A percentile compares a stretch with the other conserved stretches of the same genome.
Evolutionary conservation across 1,140 invertebrate genomes (phyloP).

Genomic region (Papilio glaucus): DNA sequence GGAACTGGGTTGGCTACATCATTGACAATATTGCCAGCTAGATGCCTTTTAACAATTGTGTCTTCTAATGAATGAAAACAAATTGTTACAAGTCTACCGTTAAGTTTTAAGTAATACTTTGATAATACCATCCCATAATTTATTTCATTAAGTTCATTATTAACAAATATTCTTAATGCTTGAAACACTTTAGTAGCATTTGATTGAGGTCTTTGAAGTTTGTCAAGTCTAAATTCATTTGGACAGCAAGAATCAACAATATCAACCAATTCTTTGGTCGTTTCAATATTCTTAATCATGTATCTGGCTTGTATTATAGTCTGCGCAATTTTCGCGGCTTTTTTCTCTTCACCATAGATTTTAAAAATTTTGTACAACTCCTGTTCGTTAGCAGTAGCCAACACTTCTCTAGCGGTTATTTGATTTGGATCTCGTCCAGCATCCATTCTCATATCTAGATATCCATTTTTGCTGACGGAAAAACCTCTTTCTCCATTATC

Average conservation of each 20-base stretch:
- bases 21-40: constrained; percentile 90
- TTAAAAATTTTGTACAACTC: constrained; percentile 93
- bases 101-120: constrained; percentile 89
- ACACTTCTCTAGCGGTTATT: constrained; percentile 93
- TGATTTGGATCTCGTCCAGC: constrained; percentile 86
- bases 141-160: constrained; percentile 98
- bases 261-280: constrained; percentile 92
- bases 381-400: constrained; percentile 90
- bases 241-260: constrained; percentile 88
- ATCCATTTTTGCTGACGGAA: constrained; percentile 91
- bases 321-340: constrained; percentile 93
- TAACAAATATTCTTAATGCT: constrained; percentile 97
- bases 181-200: constrained; percentile 97
- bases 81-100: constrained; percentile 91
- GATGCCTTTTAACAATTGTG: constrained; percentile 96
- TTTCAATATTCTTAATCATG: constrained; percentile 90
- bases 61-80: constrained; percentile 98
- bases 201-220: constrained; percentile 90
- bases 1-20: constrained; percentile 87
- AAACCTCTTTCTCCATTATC: constrained; percentile 93
- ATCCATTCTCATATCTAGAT: constrained; percentile 98
- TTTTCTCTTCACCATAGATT: constrained; percentile 95
- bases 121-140: constrained; percentile 94
- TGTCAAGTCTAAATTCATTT: constrained; percentile 86
- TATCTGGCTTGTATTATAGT: constrained; percentile 95